Evolutionary conservation across 2,888 invertebrate species (phyloP).

Genomic region (Ornithoptera priamus): DNA sequence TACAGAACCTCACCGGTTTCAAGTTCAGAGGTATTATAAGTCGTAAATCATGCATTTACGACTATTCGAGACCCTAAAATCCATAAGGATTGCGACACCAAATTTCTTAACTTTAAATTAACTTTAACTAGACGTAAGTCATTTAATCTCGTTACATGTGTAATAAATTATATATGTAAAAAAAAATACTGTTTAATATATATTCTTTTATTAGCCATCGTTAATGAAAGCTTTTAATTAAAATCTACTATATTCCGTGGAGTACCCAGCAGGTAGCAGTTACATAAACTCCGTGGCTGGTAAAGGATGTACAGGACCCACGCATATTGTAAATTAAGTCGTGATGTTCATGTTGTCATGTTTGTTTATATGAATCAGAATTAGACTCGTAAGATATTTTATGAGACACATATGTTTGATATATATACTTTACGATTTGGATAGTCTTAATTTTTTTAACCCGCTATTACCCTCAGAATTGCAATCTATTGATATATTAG

Average conservation of each 20-base stretch:
- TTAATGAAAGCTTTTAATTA: neutral
- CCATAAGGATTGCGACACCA: neutral
- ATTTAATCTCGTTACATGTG: no score
- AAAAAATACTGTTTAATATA: neutral
- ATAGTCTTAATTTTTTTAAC: no score
- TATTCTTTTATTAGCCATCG: neutral
- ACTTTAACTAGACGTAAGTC: neutral
- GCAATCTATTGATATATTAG: no score
- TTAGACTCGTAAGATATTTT: neutral
- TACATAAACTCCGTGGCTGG: constrained; percentile 12
- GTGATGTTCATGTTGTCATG: constrained; percentile 22
- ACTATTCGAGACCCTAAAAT: neutral
- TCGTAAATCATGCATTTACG: neutral
- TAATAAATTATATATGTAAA: no score
- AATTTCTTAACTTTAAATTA: neutral
- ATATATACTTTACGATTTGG: no score
- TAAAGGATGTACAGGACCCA: constrained; percentile 21
- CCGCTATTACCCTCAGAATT: no score
- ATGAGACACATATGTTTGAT: no score
- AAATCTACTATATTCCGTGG: neutral
- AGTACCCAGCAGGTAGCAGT: neutral
- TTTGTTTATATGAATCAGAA: constrained; percentile 26
- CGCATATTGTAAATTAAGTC: constrained; percentile 27
- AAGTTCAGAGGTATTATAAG: neutral
- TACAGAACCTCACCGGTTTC: neutral